phyloP scores from a whole-genome alignment of 2,113 vertebrate species.

The Gyps fulvus region DNA sequence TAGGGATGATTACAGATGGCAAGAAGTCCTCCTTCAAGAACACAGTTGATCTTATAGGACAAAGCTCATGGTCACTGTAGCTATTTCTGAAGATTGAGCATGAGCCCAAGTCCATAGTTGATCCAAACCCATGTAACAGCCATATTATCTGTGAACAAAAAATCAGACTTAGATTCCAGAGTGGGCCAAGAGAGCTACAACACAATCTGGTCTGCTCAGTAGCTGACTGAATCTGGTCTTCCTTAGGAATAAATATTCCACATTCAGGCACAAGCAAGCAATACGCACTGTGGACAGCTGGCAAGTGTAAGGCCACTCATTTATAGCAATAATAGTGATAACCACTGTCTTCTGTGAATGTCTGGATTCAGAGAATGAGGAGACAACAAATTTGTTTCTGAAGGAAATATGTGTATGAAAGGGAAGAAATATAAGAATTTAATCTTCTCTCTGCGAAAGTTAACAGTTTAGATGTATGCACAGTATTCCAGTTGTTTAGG shows the following conservation, averaged over 20 bases:
- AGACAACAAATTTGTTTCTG: neutral
- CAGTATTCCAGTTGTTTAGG: neutral
- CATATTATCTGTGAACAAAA: neutral
- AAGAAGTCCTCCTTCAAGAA: neutral
- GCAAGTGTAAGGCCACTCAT: neutral
- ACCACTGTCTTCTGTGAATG: neutral
- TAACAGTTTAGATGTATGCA: neutral
- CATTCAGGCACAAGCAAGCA: neutral
- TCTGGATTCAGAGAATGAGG: neutral
- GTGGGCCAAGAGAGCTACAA: neutral
- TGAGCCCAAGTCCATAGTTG: neutral
- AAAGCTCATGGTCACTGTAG: neutral
- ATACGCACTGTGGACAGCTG: neutral
- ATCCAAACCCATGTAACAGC: neutral
- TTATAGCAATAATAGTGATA: neutral
- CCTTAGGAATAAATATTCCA: neutral
- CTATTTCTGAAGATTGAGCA: neutral
- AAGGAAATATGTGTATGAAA: neutral
- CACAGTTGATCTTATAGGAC: fast-evolving
- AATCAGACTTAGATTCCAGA: neutral
- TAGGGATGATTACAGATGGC: neutral
- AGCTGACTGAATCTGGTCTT: neutral
- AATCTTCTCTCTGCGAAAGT: neutral
- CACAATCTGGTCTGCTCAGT: neutral
- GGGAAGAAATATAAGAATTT: neutral